Evolutionary conservation across 2,888 invertebrate genomes (phyloP).

Genomic region (Troglohyphantes excavatus): DNA sequence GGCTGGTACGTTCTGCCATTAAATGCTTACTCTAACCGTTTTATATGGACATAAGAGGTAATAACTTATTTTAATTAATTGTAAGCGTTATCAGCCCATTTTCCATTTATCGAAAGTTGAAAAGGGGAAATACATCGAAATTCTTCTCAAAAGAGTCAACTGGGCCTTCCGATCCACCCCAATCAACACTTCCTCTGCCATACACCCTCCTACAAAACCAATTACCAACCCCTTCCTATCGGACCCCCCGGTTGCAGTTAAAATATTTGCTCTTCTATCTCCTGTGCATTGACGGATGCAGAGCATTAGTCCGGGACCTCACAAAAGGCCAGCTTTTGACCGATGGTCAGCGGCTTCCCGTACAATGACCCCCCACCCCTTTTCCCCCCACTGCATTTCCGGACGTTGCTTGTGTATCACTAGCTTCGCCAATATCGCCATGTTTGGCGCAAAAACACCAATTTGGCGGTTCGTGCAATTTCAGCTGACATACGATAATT

Average conservation of each 20-base stretch:
- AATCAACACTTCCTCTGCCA: slow-evolving; percentile 12
- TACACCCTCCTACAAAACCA: neutral
- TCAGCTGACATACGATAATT: no score
- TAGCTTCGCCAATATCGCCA: no score
- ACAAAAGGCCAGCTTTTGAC: slow-evolving; percentile 48
- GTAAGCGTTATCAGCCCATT: no score
- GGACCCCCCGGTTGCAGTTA: slow-evolving; percentile 50
- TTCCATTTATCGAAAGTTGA: no score
- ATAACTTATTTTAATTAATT: no score
- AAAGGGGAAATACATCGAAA: no score
- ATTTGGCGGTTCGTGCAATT: no score
- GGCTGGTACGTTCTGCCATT: no score
- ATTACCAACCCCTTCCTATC: slow-evolving; percentile 14
- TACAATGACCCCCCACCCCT: slow-evolving; percentile 39
- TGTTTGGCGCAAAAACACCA: no score
- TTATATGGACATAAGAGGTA: no score
- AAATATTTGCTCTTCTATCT: slow-evolving; percentile 70
- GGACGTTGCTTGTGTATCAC: neutral
- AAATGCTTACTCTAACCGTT: no score
- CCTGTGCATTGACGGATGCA: slow-evolving; percentile 35
- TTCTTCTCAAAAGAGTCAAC: neutral
- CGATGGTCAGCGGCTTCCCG: slow-evolving; percentile 75
- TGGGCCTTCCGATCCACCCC: neutral
- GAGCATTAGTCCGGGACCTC: slow-evolving; percentile 53
- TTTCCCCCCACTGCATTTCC: slow-evolving; percentile 75